A percentile compares a stretch with the other conserved stretches of the same genome.
Conservation (phyloP, 2,113 vertebrate genomes). For the Oreotrochilus melanogaster region DNA sequence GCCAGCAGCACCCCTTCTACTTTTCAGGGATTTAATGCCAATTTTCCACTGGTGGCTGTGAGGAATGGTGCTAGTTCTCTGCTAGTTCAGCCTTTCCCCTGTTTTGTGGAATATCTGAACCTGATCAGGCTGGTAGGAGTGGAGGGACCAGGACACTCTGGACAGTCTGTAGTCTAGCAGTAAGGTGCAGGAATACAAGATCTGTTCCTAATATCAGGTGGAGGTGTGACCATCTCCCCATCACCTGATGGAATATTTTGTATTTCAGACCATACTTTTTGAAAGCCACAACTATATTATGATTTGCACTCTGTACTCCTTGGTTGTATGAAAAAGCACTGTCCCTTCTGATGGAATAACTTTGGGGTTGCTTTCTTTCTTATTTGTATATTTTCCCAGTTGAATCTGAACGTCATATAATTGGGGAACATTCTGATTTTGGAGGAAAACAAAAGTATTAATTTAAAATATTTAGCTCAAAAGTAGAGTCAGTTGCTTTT, state of each 20-base stretch:
- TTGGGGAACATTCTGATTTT: background rate
- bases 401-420: background rate
- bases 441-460: background rate
- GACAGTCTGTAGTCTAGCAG: background rate
- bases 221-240: fast-evolving
- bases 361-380: background rate
- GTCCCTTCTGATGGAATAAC: background rate
- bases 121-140: background rate
- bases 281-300: background rate
- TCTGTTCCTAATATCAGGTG: background rate
- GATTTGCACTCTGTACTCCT: background rate
- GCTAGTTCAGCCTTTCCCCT: background rate
- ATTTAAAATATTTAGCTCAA: background rate
- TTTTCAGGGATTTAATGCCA: background rate
- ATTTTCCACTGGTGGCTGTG: background rate
- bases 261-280: background rate
- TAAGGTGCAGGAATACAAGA: background rate
- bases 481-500: background rate
- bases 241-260: background rate
- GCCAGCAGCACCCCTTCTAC: background rate
- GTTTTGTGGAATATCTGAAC: background rate
- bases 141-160: background rate
- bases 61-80: background rate
- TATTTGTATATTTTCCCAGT: background rate
- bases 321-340: background rate